phyloP scores from a whole-genome alignment of 2,113 vertebrate species.

The Ifrita kowaldi region DNA sequence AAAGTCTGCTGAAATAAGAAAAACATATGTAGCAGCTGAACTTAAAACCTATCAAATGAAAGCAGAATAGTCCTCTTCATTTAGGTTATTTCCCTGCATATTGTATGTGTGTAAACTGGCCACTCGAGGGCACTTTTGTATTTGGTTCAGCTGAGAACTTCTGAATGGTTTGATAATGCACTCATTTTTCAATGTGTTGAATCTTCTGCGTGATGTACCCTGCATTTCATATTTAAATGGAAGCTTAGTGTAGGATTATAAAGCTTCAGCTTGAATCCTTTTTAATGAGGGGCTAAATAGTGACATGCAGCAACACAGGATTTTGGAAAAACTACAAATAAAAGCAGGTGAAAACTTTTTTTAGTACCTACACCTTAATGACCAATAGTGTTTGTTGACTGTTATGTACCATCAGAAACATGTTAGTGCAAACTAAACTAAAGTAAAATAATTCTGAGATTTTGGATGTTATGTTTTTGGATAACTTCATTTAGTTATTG shows the following conservation, averaged over 20 bases:
- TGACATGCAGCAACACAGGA: not conserved
- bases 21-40: not conserved
- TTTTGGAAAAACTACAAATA: not conserved
- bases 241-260: not conserved
- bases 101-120: not conserved
- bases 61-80: not conserved
- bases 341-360: not conserved
- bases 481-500: not conserved
- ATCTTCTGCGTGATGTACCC: not conserved
- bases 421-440: not conserved
- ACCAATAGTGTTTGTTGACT: fast-evolving
- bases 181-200: not conserved
- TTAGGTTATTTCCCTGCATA: not conserved
- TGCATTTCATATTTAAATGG: not conserved
- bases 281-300: not conserved
- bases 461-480: not conserved
- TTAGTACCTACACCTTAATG: not conserved
- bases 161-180: fast-evolving
- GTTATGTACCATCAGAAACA: not conserved
- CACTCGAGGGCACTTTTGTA: constrained; percentile 45
- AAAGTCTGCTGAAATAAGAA: not conserved
- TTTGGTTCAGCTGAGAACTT: not conserved
- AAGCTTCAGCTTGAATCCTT: not conserved
- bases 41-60: not conserved
- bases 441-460: not conserved